A percentile compares a stretch with the other conserved stretches of the same genome.
phyloP scores from a whole-genome alignment of 2,113 vertebrate genomes.

The Corythornis madagascariensis region DNA sequence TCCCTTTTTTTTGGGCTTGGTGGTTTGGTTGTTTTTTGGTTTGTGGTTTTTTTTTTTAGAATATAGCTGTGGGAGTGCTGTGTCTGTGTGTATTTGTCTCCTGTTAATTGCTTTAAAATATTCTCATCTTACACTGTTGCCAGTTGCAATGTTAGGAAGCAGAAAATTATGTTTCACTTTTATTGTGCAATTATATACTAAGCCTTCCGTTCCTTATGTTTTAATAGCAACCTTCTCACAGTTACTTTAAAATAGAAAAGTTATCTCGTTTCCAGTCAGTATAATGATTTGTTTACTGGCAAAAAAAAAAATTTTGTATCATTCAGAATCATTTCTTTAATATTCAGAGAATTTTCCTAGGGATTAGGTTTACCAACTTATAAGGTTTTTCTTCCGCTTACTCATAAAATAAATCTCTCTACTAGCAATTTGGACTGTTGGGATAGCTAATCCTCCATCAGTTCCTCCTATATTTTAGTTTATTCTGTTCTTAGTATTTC shows the following conservation, averaged over 20 bases:
- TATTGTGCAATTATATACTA: not conserved
- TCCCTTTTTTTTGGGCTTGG: not conserved
- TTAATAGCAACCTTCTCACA: slow-evolving; percentile 12
- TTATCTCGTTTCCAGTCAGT: not conserved
- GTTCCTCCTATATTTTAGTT: not conserved
- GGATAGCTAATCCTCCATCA: not conserved
- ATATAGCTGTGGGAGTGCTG: not conserved
- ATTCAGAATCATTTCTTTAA: slow-evolving; percentile 30
- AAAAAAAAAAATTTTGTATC: not conserved
- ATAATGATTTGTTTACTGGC: slow-evolving; percentile 15
- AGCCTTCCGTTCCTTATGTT: slow-evolving; percentile 6
- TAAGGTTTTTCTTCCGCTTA: slow-evolving; percentile 18
- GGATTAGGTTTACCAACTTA: slow-evolving; percentile 7
- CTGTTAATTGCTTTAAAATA: slow-evolving; percentile 36
- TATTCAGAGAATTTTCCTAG: slow-evolving; percentile 20
- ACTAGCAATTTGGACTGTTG: not conserved
- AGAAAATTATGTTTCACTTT: slow-evolving; percentile 41
- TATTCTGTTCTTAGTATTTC: not conserved
- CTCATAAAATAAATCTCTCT: not conserved
- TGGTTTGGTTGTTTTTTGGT: no score
- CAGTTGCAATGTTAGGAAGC: slow-evolving; percentile 2
- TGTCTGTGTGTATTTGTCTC: not conserved
- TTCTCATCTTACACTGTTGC: not conserved
- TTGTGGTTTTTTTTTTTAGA: not conserved
- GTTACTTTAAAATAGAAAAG: slow-evolving; percentile 24